Evolutionary conservation across 2,888 invertebrate genomes (phyloP), one percentile per base, ranked within the genome.

Genomic region (Sylvicola fuscatus): DNA sequence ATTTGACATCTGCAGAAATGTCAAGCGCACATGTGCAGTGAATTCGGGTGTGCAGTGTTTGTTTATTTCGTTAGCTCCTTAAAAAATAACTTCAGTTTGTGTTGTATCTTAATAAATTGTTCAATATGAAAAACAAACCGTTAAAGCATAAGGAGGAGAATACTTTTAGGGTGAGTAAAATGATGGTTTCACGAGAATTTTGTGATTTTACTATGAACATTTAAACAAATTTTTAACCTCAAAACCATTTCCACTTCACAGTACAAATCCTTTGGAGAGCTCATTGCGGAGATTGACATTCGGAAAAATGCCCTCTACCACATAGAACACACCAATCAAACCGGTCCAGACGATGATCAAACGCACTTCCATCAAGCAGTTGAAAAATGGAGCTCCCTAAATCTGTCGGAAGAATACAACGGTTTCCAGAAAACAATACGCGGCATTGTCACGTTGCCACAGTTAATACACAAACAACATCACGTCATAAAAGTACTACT

Each of bases 311-410:
- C 90, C 2, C 72, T 87, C 28, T 87, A 89, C 52, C 76, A 77
- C 47, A 74, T 92, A 34, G 71, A 72, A 17, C 82, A 84, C 55
- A 70, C 68, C 43, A 74, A 86, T 53, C 72, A 79, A 37, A 67
- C 71, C 42, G 64, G 69, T 8, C 72, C 72, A 6, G 54, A 53
- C 38, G 76, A 74, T 44, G 75, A 75, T 36, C 73, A 75, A 48
- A 83, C 87, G 0, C 76, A 75, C 52, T 90, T 95, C 53, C 67
- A 73, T 46, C 71, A 84, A 53, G 71, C 83, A 1, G 54, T 92
- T 14, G 71, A 75, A 42, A 92, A 92, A 65, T 95, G 92, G 90
- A 72, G 72, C 49, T 80, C 77, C 2, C 66, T 92, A 14, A 92
- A 93, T 58, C 66, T 86, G 41, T 81, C 87, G 0, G 73, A 83